Evolutionary conservation across 2,113 vertebrate genomes (phyloP).

Genomic region (Lichenostomus cassidix): DNA sequence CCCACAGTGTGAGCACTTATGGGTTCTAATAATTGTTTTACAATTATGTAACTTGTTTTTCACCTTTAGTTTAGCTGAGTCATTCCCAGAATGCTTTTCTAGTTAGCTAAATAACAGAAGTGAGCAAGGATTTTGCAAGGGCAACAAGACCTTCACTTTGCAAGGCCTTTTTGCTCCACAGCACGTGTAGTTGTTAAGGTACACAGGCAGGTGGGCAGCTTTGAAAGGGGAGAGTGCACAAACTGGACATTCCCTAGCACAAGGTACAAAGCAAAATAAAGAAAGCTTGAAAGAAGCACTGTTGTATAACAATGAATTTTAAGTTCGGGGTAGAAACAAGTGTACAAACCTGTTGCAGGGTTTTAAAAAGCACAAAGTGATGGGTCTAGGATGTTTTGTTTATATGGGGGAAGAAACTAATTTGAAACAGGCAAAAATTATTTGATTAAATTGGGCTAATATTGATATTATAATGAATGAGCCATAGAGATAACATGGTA

Average conservation of each 20-base stretch:
- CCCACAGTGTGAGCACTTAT: no score
- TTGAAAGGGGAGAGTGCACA: accelerated
- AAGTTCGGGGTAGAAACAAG: not conserved
- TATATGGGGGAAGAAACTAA: not conserved
- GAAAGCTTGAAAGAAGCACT: not conserved
- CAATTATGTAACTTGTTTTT: no score
- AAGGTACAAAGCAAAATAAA: not conserved
- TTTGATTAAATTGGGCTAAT: not conserved
- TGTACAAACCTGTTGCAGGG: not conserved
- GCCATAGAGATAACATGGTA: not conserved
- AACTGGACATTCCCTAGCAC: not conserved
- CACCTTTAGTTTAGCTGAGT: no score
- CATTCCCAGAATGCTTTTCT: no score
- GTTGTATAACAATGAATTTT: not conserved
- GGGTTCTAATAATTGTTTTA: no score
- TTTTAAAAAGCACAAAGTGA: not conserved
- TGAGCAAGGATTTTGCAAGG: no score
- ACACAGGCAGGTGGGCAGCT: not conserved
- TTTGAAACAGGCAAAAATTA: not conserved
- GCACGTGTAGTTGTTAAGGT: not conserved
- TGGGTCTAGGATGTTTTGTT: not conserved
- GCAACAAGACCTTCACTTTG: no score
- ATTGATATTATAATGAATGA: slow-evolving; percentile 13
- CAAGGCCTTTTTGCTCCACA: no score
- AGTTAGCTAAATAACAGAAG: no score